Evolutionary conservation across 92 coral and sea anemone genomes (phyloP).

Genomic region (Epizoanthus stellaris): DNA sequence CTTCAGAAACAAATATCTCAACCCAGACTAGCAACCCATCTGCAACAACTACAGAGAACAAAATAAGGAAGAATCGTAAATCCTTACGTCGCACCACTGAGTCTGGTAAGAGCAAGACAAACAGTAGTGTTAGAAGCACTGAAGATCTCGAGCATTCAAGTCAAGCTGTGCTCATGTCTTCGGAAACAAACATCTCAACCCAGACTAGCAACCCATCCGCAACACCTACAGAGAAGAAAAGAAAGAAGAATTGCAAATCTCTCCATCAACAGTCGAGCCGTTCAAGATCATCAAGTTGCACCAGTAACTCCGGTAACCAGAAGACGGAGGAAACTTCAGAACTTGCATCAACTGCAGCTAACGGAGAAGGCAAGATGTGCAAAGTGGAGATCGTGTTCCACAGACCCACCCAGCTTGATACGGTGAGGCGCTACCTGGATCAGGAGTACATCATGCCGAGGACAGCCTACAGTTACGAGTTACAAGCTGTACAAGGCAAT

Average conservation of each 20-base stretch:
- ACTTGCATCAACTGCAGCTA: background rate
- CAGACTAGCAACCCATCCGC: background rate
- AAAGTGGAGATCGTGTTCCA: slow-evolving; percentile 9
- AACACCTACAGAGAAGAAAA: background rate
- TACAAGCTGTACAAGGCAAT: background rate
- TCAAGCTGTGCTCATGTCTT: background rate
- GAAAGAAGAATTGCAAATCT: background rate
- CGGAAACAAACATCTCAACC: background rate
- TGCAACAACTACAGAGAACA: background rate
- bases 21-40: background rate
- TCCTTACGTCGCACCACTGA: background rate
- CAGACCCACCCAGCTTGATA: background rate
- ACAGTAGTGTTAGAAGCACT: background rate
- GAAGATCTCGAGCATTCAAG: background rate
- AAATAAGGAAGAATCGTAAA: background rate
- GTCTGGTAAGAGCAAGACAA: background rate
- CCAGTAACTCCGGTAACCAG: background rate
- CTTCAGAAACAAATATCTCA: background rate
- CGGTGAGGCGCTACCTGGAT: background rate
- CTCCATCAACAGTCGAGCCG: background rate
- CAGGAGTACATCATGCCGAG: slow-evolving; percentile 11
- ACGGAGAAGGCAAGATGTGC: background rate
- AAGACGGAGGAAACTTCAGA: background rate
- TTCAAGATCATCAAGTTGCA: background rate
- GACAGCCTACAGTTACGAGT: background rate